These are phyloP conservation scores for Brachyhypopomus occidentalis DNA, from an alignment of 2,113 vertebrate genomes.

Conservation along the genomic window DNA sequence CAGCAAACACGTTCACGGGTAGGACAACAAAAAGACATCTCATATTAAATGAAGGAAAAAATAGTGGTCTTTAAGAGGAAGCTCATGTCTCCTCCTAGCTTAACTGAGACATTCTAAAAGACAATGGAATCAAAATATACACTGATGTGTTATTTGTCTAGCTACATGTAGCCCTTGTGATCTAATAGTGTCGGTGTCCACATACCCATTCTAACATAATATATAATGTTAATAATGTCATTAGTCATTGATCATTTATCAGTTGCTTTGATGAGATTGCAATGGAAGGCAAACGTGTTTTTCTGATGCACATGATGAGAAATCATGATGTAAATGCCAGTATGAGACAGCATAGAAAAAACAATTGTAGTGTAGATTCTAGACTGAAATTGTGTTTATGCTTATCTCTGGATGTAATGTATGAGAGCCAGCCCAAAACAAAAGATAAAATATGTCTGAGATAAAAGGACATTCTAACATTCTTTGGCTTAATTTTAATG, in stretches of 20 bases:
- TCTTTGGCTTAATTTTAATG: slow-evolving; percentile 37
- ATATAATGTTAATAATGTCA: background rate
- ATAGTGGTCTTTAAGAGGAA: slow-evolving; percentile 39
- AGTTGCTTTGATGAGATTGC: no score
- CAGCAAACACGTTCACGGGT: background rate
- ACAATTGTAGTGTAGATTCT: background rate
- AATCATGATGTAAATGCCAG: background rate
- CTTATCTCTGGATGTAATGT: background rate
- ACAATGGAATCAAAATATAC: background rate
- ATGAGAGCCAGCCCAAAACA: background rate
- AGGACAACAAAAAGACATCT: background rate
- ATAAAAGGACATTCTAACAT: background rate
- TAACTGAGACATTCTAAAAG: background rate
- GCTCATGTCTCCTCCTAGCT: slow-evolving; percentile 3
- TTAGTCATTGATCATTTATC: no score
- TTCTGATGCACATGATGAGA: background rate
- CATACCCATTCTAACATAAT: background rate
- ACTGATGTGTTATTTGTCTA: background rate
- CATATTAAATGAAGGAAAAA: background rate
- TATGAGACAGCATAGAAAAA: background rate
- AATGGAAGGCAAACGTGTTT: background rate
- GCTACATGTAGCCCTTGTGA: background rate
- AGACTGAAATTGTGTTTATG: background rate
- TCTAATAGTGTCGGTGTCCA: background rate
- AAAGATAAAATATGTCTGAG: background rate